Conservation (phyloP, 2,113 vertebrate genomes). For the Laticauda laticaudata region DNA sequence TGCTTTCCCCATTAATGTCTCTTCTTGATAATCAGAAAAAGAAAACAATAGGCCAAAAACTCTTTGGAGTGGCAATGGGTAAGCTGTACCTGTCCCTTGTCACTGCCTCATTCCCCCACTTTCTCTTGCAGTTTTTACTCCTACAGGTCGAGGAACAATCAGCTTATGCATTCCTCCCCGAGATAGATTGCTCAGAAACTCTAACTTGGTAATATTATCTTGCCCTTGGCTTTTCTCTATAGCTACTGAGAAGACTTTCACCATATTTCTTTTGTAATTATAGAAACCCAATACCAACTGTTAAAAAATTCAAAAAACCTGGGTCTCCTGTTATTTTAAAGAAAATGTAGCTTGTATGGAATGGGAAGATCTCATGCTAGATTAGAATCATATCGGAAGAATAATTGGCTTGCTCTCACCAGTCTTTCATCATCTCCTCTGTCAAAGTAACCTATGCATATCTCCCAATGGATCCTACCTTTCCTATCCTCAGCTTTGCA, state of each 20-base stretch:
- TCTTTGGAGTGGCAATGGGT: not conserved
- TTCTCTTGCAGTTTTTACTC: not conserved
- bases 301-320: not conserved
- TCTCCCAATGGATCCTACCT: not conserved
- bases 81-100: not conserved
- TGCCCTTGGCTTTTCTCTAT: not conserved
- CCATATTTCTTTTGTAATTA: not conserved
- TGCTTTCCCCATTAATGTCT: not conserved
- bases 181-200: not conserved
- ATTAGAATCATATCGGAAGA: not conserved
- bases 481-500: not conserved
- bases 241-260: not conserved
- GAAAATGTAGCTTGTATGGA: not conserved
- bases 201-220: not conserved
- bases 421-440: not conserved
- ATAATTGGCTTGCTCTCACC: not conserved
- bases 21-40: not conserved
- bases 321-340: not conserved
- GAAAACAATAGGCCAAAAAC: not conserved
- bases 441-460: not conserved
- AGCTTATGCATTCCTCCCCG: not conserved
- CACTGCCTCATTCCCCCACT: not conserved
- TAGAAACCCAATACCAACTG: not conserved
- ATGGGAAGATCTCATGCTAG: not conserved
- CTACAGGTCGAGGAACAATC: not conserved